phyloP scores from a whole-genome alignment of 2,797 vertebrate species.

The Sebastiscus albofasciatus region DNA sequence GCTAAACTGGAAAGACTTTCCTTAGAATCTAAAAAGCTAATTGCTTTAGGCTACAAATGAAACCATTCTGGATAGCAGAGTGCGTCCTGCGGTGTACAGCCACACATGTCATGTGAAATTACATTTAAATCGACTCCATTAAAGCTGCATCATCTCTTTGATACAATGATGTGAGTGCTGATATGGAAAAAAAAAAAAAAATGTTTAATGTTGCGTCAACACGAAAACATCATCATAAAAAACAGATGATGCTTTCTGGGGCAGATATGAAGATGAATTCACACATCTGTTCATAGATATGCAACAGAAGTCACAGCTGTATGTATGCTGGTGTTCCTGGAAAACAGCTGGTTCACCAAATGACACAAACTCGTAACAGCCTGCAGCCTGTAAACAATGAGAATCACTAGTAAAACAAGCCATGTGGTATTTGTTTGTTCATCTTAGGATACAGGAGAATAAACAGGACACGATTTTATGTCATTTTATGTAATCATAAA shows the following conservation, averaged over 20 bases:
- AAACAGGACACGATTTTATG: neutral
- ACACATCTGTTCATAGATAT: neutral
- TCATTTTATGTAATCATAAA: neutral
- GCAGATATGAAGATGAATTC: neutral
- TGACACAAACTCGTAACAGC: neutral
- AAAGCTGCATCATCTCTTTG: neutral
- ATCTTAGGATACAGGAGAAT: neutral
- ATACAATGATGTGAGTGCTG: neutral
- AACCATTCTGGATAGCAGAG: neutral
- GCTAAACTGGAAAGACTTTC: neutral
- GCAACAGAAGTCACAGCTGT: neutral
- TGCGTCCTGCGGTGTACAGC: neutral
- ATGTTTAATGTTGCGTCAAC: neutral
- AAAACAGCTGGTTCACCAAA: conserved; percentile 10
- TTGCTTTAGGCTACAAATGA: neutral
- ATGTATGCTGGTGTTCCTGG: conserved; percentile 28
- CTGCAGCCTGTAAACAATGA: neutral
- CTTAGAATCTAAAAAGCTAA: neutral
- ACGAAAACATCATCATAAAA: neutral
- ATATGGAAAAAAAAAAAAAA: neutral
- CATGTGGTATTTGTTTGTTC: neutral
- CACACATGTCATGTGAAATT: neutral
- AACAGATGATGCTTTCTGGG: neutral
- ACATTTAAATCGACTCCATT: neutral
- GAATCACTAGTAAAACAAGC: neutral